phyloP scores from a whole-genome alignment of 2,113 vertebrate genomes.

The Petrocephalus zakoni region DNA sequence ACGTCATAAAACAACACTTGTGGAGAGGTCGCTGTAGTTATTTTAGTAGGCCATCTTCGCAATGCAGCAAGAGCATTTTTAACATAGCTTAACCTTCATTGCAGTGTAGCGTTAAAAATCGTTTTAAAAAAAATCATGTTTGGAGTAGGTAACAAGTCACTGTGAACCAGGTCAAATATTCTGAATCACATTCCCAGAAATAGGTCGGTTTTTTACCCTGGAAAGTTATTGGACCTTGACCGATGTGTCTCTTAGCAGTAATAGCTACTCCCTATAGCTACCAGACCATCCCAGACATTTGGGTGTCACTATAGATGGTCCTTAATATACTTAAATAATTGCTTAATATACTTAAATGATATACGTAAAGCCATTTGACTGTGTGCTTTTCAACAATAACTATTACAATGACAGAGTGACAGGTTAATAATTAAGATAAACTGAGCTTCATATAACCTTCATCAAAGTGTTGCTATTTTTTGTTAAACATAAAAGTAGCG shows the following conservation, averaged over 20 bases:
- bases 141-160: background rate
- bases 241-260: background rate
- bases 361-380: background rate
- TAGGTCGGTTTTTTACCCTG: background rate
- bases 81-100: background rate
- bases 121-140: background rate
- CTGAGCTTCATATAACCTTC: background rate
- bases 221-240: background rate
- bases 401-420: background rate
- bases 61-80: background rate
- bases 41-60: background rate
- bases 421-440: background rate
- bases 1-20: background rate
- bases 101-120: background rate
- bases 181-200: background rate
- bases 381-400: background rate
- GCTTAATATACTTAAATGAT: background rate
- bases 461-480: background rate
- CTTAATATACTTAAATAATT: background rate
- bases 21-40: background rate
- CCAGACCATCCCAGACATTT: background rate
- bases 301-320: background rate
- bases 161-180: background rate
- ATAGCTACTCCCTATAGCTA: background rate
- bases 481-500: background rate